Evolutionary conservation across 1,140 invertebrate species (phyloP).

Genomic region (Caenorhabditis brenneri): DNA sequence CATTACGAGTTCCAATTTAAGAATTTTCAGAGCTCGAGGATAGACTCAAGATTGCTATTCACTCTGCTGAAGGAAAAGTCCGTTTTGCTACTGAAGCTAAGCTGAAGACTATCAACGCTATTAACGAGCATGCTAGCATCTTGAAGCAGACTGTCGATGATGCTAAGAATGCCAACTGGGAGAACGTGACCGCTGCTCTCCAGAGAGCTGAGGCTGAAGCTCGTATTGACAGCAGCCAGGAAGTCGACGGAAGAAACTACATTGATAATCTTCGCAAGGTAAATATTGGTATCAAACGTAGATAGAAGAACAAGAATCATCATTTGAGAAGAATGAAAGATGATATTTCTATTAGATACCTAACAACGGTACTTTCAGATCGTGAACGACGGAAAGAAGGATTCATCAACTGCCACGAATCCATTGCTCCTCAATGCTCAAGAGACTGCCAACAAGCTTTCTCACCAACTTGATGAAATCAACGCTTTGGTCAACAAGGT

Average conservation of each 20-base stretch:
- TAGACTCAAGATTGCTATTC: conserved; percentile 51
- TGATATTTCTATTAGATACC: neutral
- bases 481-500: conserved; percentile 67
- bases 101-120: conserved; percentile 61
- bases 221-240: conserved; percentile 54
- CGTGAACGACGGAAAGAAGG: conserved; percentile 59
- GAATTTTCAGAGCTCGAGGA: conserved; percentile 57
- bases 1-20: neutral
- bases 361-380: conserved; percentile 22
- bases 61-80: conserved; percentile 58
- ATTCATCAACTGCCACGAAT: conserved; percentile 48
- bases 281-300: neutral
- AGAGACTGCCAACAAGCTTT: conserved; percentile 66
- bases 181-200: conserved; percentile 58
- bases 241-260: conserved; percentile 59
- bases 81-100: conserved; percentile 62
- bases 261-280: conserved; percentile 62
- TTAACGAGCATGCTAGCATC: conserved; percentile 59
- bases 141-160: conserved; percentile 65
- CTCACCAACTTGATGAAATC: conserved; percentile 64
- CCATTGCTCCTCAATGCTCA: conserved; percentile 62
- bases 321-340: too few relatives aligned
- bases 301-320: neutral
- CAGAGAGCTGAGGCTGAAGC: conserved; percentile 54
- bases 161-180: conserved; percentile 59